Percentiles rank a stretch among this genome's conserved stretches.
phyloP scores from a whole-genome alignment of 2,113 vertebrate species.

The Lethenteron camtschaticum region DNA sequence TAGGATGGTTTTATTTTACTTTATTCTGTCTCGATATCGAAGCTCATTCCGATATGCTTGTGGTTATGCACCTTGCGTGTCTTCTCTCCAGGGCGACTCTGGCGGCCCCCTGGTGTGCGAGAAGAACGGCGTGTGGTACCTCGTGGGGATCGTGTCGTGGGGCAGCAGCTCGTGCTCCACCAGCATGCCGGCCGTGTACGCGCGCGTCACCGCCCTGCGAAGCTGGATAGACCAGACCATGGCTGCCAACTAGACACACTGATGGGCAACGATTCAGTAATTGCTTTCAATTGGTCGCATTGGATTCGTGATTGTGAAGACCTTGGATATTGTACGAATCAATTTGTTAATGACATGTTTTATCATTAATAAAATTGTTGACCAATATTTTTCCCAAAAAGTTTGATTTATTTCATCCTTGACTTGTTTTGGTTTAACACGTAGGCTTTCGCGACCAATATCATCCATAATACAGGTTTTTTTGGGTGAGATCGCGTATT shows the following conservation, averaged over 20 bases:
- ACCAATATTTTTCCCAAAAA: no score
- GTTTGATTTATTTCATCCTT: no score
- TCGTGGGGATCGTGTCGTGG: slow-evolving; percentile 8
- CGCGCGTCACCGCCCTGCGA: neutral
- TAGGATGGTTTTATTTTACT: neutral
- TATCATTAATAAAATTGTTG: no score
- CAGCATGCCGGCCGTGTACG: neutral
- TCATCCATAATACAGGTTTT: no score
- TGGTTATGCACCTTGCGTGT: neutral
- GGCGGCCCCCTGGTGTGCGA: slow-evolving; percentile 7
- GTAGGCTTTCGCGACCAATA: no score
- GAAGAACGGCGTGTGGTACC: neutral
- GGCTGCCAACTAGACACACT: slow-evolving; percentile 1
- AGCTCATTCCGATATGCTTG: neutral
- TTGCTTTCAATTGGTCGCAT: neutral
- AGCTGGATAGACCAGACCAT: slow-evolving; percentile 5
- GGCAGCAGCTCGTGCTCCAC: slow-evolving; percentile 8
- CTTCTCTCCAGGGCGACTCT: slow-evolving; percentile 10
- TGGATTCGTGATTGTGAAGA: no score
- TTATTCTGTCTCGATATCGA: neutral
- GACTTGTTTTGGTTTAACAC: no score
- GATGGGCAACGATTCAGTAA: no score
- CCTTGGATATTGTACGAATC: no score
- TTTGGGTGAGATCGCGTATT: no score
- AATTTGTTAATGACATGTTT: no score